These are phyloP conservation scores for Cyclargus thomasi DNA, from an alignment of 1,140 invertebrate species.

Conservation along the genomic window DNA sequence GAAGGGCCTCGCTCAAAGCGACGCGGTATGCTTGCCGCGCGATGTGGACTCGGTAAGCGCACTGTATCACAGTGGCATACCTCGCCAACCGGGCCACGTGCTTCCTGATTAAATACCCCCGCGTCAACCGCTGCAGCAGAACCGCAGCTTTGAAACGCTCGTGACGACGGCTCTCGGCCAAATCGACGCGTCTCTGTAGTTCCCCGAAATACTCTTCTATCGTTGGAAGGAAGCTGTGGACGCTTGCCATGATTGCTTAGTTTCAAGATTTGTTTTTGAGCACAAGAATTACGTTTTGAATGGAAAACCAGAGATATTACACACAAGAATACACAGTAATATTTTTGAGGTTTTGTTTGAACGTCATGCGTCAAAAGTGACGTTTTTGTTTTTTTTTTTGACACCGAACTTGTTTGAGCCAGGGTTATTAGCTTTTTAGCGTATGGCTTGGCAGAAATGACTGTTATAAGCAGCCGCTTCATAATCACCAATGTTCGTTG, in stretches of 20 bases:
- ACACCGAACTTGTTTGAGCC: too few relatives aligned
- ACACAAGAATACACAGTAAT: neutral
- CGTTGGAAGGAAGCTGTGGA: constrained; percentile 41
- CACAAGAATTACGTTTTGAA: too few relatives aligned
- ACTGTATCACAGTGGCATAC: constrained; percentile 60
- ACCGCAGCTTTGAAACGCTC: constrained; percentile 47
- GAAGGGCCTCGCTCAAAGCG: constrained; percentile 47
- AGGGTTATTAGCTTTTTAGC: too few relatives aligned
- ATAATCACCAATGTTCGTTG: too few relatives aligned
- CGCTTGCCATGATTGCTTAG: constrained; percentile 46
- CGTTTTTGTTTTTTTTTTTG: neutral
- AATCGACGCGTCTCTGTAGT: constrained; percentile 43
- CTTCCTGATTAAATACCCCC: constrained; percentile 58
- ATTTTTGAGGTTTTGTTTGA: neutral
- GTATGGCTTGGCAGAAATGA: too few relatives aligned
- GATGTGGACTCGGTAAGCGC: constrained; percentile 52
- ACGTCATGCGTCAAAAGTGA: neutral
- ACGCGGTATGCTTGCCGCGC: constrained; percentile 48
- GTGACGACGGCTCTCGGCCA: constrained; percentile 41
- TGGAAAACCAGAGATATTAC: too few relatives aligned
- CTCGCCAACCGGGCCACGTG: constrained; percentile 52
- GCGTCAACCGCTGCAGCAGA: constrained; percentile 48
- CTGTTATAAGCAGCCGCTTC: too few relatives aligned
- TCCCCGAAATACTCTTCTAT: constrained; percentile 44
- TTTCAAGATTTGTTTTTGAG: constrained; percentile 4